Percentiles rank a stretch among this genome's conserved stretches.
phyloP scores from a whole-genome alignment of 2,113 vertebrate species.

The Heterotilapia buettikoferi region DNA sequence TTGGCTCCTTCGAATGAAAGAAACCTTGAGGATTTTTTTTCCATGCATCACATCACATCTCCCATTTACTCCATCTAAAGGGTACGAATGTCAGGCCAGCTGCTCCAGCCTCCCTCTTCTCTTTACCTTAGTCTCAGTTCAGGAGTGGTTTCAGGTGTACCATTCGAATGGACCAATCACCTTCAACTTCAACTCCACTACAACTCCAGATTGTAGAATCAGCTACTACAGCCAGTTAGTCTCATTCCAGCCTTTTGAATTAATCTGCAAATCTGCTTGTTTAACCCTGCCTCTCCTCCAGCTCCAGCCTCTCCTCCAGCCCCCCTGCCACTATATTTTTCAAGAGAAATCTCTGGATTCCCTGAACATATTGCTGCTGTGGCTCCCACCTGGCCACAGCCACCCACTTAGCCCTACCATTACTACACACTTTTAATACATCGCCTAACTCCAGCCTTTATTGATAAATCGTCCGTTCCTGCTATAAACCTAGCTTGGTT shows the following conservation, averaged over 20 bases:
- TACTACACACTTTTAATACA: neutral
- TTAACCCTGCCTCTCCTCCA: neutral
- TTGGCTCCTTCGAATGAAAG: neutral
- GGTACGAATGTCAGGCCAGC: neutral
- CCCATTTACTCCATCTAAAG: neutral
- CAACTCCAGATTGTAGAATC: neutral
- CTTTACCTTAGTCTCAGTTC: neutral
- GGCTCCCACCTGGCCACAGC: neutral
- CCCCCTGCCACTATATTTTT: neutral
- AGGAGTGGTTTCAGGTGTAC: neutral
- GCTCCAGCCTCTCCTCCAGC: neutral
- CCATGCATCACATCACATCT: neutral
- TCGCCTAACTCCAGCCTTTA: neutral
- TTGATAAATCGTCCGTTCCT: neutral
- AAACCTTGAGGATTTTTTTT: neutral
- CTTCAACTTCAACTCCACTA: neutral
- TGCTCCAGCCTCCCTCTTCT: neutral
- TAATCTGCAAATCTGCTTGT: neutral
- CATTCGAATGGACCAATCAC: neutral
- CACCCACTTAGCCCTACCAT: neutral
- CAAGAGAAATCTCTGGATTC: neutral
- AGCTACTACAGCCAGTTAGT: neutral
- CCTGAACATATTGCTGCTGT: neutral
- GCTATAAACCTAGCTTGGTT: neutral
- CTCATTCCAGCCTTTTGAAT: neutral